Base-by-base conservation (phyloP, 2,797 vertebrate genomes). In the Xenentodon cancila region DNA sequence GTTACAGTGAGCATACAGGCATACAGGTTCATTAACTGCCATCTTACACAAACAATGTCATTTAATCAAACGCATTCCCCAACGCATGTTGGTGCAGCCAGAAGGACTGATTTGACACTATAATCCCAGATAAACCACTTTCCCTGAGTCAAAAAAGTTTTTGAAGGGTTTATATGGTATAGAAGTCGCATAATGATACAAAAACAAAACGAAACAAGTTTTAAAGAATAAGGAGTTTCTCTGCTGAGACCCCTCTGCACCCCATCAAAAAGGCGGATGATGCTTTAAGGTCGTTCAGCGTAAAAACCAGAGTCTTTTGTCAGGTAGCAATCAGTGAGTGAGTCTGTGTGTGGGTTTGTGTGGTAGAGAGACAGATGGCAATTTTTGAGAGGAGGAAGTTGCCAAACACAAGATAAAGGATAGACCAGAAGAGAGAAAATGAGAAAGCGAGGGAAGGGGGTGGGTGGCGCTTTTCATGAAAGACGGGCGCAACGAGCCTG, bases 381-480 rank as follows among this genome's bases (percentile, higher is more conserved):
- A 64, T 73, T 65, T 60, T 66, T 53, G 61, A 65, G 37, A 67
- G 45, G 64, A 69, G 25, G 58, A 75, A 8, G 21, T 60, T 53
- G 77, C 75, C 69, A 76, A 85, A 81, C 52, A 72, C 45, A 59
- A 71, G 60, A 67, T 55, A 65, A 77, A 79, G 42, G 45, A 66
- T 13, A 46, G 19, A 61, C 0, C 21, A 37, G 47, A 30, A 53
- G 40, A 25, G 5, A 45, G 17, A 57, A 17, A 40, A 17, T 18
- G 55, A 30, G 47, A 3, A 55, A 22, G 5, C 21, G 12, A 43
- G 50, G 17, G 19, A 19, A 59, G 43, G 43, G 54, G 46, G 37
- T 45, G 67, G 56, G 16, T 49, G 59, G 69, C 52, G 59, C 0
- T 7, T 48, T 68, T 34, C 68, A 66, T 68, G 68, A 75, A 68